Evolutionary conservation across 2,888 invertebrate genomes (phyloP).

Genomic region (Stenolophus ochropezus): DNA sequence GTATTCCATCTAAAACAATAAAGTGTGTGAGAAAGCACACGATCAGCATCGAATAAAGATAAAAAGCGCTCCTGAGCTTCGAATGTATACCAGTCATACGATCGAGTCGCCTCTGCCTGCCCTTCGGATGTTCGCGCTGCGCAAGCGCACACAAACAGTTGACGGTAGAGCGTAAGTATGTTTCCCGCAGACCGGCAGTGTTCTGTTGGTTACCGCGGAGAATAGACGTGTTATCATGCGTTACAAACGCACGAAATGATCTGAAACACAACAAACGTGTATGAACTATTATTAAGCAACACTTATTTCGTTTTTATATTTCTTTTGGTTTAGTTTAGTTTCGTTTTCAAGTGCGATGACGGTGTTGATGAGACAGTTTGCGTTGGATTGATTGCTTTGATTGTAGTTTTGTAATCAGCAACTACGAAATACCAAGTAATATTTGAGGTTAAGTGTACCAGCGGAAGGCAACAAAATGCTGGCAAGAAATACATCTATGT

Average conservation of each 20-base stretch:
- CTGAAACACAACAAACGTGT: slow-evolving; percentile 9
- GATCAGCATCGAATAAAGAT: slow-evolving; percentile 54
- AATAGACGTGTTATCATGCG: slow-evolving; percentile 24
- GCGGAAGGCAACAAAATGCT: slow-evolving; percentile 65
- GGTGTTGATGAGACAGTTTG: not conserved
- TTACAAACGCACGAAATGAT: slow-evolving; percentile 11
- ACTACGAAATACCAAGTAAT: slow-evolving; percentile 60
- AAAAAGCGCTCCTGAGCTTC: slow-evolving; percentile 49
- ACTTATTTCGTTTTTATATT: slow-evolving; percentile 6
- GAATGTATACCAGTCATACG: slow-evolving; percentile 19
- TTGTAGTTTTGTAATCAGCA: slow-evolving; percentile 41
- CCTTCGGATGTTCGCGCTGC: not conserved
- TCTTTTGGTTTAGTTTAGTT: slow-evolving; percentile 37
- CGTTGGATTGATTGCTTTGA: not conserved
- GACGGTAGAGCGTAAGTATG: slow-evolving; percentile 17
- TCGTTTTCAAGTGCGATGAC: not conserved
- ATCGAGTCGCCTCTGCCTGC: not conserved
- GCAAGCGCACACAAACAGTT: slow-evolving; percentile 32
- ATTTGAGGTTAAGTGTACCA: slow-evolving; percentile 59
- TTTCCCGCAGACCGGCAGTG: slow-evolving; percentile 24
- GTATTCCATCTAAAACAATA: slow-evolving; percentile 49
- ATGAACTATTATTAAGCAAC: not conserved
- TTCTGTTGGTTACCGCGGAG: not conserved
- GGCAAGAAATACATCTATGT: slow-evolving; percentile 72
- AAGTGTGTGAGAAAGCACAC: slow-evolving; percentile 45